phyloP scores from a whole-genome alignment of 2,113 vertebrate species.

The Eleginops maclovinus region DNA sequence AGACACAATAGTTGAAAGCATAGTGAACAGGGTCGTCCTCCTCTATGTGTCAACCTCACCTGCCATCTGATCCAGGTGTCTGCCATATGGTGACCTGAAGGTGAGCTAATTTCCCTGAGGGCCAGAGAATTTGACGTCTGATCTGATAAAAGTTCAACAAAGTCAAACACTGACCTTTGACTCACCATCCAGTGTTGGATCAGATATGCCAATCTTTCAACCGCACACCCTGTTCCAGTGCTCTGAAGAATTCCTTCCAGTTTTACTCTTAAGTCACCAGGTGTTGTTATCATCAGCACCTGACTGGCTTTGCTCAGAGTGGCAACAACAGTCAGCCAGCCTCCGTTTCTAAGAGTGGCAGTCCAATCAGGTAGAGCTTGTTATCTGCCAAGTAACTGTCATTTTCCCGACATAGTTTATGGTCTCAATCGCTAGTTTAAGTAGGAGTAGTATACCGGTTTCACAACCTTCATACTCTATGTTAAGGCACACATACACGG shows the following conservation, averaged over 20 bases:
- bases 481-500: too few species aligned
- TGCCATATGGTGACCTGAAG: not conserved
- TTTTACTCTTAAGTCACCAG: not conserved
- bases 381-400: not conserved
- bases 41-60: not conserved
- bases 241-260: not conserved
- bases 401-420: too few species aligned
- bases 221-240: not conserved
- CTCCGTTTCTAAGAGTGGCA: not conserved
- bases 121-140: constrained; percentile 1
- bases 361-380: not conserved
- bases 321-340: not conserved
- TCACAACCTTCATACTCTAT: too few species aligned
- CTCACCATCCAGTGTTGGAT: not conserved
- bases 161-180: not conserved
- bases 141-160: constrained; percentile 7
- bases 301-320: too few species aligned
- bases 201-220: not conserved
- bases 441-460: too few species aligned
- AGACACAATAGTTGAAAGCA: not conserved
- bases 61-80: not conserved
- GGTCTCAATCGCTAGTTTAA: too few species aligned
- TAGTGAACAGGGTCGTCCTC: not conserved
- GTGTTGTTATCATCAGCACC: not conserved
- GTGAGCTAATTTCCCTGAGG: not conserved